Base-by-base conservation (phyloP, 2,113 vertebrate species). In the Forbesichthys papilliferus region DNA sequence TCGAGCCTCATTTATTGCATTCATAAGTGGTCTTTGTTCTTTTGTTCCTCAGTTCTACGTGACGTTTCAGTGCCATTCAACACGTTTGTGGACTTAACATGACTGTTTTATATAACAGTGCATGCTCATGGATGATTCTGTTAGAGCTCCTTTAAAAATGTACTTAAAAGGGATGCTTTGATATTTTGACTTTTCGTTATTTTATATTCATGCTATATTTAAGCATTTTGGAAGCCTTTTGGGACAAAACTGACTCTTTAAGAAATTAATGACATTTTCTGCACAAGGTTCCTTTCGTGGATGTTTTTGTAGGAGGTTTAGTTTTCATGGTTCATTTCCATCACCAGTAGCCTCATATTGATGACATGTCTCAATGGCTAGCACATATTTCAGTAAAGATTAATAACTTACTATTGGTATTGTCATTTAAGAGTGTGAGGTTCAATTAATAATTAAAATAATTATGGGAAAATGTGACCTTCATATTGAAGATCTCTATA, bases 401-500 rank as follows among this genome's bases (percentile, higher is more conserved):
- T 9, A 33, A 63, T 83, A 81, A 61, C 51, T 42, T 42, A 42
- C 61, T 54, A 47, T 74, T 78, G 69, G 75, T 74, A 69, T 75
- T 78, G 66, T 73, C 76, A 48, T 42, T 60, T 60, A 73, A 64
- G 66, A 66, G 67, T 75, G 49, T 64, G 72, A 75, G 47, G n/a
- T 13, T 53, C 52, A 53, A 13, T 14, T 14, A n/a, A 53, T 53
- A 53, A 53, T 14, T 14, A 3, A 54, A 54, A 73, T 71, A 55
- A 74, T 75, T 67, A 48, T 81, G 77, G 57, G 68, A 73, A 54
- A 68, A 73, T 66, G 56, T 52, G 79, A 74, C 91, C 89, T 91
- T 92, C 90, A 92, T 86, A 91, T 89, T 92, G 91, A 91, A 92
- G 90, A 86, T 80, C 75, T 80, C 73, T 69, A 61, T 80, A 77